These are phyloP conservation scores for Lytechinus pictus DNA, from an alignment of 35 echinoderm and acorn worm species.

Conservation along the genomic window DNA sequence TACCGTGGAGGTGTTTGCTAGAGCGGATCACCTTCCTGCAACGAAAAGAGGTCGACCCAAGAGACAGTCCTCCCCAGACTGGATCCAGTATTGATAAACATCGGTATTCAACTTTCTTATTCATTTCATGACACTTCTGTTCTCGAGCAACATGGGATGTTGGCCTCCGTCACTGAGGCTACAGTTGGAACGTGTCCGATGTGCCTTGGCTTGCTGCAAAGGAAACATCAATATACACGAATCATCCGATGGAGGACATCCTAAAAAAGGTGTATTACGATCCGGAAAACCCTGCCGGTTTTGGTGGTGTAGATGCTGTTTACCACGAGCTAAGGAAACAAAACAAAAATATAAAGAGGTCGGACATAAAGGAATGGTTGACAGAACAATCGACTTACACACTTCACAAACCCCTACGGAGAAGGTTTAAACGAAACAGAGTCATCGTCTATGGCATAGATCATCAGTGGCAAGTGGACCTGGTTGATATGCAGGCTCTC, in stretches of 20 bases:
- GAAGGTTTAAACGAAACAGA: constrained; percentile 47
- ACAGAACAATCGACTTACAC: constrained; percentile 57
- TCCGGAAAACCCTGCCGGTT: constrained; percentile 55
- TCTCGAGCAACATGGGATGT: constrained; percentile 57
- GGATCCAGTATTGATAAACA: constrained; percentile 53
- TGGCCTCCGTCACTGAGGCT: constrained; percentile 21
- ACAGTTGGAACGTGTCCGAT: constrained; percentile 6
- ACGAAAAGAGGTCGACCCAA: background rate
- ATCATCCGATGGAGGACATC: constrained; percentile 8
- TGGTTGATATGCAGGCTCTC: constrained; percentile 49
- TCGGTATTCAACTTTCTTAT: too few species aligned
- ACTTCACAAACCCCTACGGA: constrained; percentile 59
- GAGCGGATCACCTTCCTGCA: background rate
- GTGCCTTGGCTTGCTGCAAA: constrained; percentile 53
- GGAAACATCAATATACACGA: constrained; percentile 46
- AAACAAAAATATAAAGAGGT: background rate
- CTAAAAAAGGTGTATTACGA: constrained; percentile 65
- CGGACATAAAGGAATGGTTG: constrained; percentile 40
- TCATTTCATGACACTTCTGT: background rate
- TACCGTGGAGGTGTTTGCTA: background rate
- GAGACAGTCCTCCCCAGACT: background rate
- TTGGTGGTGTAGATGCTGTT: constrained; percentile 65
- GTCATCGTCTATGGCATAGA: constrained; percentile 43
- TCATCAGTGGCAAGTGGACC: constrained; percentile 57
- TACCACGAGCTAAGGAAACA: constrained; percentile 38